Evolutionary conservation across 2,888 invertebrate genomes (phyloP).

Genomic region (Lepidonotus clava): DNA sequence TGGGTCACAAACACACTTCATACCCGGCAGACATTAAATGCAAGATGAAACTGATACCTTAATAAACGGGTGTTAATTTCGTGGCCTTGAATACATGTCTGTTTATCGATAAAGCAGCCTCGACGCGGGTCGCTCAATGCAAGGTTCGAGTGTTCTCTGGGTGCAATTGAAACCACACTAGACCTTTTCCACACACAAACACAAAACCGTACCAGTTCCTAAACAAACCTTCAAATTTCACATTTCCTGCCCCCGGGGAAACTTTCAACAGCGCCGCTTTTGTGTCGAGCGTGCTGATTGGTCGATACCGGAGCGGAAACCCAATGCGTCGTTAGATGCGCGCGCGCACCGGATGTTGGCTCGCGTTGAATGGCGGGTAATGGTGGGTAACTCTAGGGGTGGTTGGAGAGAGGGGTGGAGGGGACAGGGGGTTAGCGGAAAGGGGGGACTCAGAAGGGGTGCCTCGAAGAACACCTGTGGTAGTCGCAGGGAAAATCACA

Average conservation of each 20-base stretch:
- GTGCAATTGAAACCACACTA: background rate
- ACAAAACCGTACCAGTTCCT: background rate
- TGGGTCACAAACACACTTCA: no score
- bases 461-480: constrained; percentile 48
- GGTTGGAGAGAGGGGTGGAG: background rate
- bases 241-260: background rate
- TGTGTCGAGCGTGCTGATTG: constrained; percentile 4
- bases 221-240: constrained; percentile 40
- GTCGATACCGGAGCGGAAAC: constrained; percentile 33
- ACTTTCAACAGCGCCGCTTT: background rate
- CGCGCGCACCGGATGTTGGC: constrained; percentile 35
- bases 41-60: no score
- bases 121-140: no score
- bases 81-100: no score
- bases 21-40: no score
- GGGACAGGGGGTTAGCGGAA: background rate
- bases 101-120: no score
- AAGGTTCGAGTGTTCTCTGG: background rate
- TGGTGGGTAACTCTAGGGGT: background rate
- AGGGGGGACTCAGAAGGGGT: background rate
- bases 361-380: background rate
- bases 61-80: no score
- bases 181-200: background rate
- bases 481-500: background rate
- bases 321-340: constrained; percentile 46